Evolutionary conservation across 2,113 vertebrate species (phyloP).

Genomic region (Gymnocephalus cernua): DNA sequence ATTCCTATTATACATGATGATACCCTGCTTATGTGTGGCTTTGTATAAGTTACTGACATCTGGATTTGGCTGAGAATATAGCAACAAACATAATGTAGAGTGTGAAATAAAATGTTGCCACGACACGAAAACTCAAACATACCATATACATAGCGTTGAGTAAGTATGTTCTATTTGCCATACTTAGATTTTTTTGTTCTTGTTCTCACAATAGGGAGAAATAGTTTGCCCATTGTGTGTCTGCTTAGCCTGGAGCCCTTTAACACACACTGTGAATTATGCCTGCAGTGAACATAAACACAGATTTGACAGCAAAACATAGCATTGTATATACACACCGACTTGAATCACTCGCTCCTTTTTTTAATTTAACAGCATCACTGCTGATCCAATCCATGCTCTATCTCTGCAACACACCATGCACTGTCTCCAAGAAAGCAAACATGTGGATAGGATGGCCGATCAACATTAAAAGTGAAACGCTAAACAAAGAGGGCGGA

Average conservation of each 20-base stretch:
- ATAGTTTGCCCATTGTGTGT: conserved; percentile 43
- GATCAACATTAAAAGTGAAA: conserved; percentile 38
- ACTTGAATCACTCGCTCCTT: conserved; percentile 37
- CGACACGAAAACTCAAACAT: conserved; percentile 34
- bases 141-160: conserved; percentile 1
- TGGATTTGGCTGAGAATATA: conserved; percentile 64
- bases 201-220: conserved; percentile 50
- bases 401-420: conserved; percentile 18
- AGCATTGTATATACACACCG: conserved; percentile 32
- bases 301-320: conserved; percentile 54
- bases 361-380: conserved; percentile 34
- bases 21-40: conserved; percentile 78
- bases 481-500: conserved; percentile 16
- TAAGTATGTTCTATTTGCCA: conserved; percentile 33
- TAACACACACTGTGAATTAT: conserved; percentile 62
- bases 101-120: conserved; percentile 53
- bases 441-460: conserved; percentile 21
- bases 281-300: conserved; percentile 73
- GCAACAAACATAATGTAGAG: conserved; percentile 42
- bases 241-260: conserved; percentile 64
- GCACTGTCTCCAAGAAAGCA: conserved; percentile 2
- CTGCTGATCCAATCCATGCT: conserved; percentile 28
- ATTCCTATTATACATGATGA: conserved; percentile 82
- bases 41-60: conserved; percentile 74
- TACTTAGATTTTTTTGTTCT: conserved; percentile 11